A percentile compares a stretch with the other conserved stretches of the same genome.
Evolutionary conservation across 2,888 invertebrate species (phyloP).

Genomic region (Bimastos eiseni): DNA sequence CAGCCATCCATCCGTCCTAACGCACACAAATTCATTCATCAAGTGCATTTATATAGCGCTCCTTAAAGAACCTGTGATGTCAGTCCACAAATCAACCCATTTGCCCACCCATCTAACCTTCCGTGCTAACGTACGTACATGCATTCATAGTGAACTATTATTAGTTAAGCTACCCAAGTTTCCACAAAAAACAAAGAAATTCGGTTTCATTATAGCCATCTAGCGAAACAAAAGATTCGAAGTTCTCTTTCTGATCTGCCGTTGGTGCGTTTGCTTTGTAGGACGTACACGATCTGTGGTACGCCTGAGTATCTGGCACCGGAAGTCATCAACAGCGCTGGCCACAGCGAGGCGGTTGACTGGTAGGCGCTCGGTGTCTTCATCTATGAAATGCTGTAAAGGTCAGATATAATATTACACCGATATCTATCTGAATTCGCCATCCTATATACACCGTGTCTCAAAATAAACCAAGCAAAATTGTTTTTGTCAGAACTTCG

Average conservation of each 20-base stretch:
- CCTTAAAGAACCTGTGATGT: too few species aligned
- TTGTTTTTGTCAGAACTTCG: too few species aligned
- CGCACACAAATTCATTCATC: too few species aligned
- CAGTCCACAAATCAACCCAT: too few species aligned
- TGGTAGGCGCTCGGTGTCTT: slow-evolving; percentile 90
- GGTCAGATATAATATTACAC: slow-evolving; percentile 68
- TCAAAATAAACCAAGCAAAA: too few species aligned
- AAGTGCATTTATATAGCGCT: too few species aligned
- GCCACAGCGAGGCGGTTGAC: slow-evolving; percentile 95
- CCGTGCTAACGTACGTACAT: neutral
- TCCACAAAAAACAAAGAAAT: too few species aligned
- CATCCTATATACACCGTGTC: too few species aligned
- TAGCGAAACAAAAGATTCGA: neutral
- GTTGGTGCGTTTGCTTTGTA: slow-evolving; percentile 50
- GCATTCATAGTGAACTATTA: too few species aligned
- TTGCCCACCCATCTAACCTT: neutral
- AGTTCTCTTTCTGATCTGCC: neutral
- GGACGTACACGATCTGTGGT: slow-evolving; percentile 94
- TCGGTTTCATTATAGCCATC: neutral
- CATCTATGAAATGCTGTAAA: slow-evolving; percentile 65
- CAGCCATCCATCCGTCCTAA: neutral
- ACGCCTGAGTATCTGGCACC: slow-evolving; percentile 93
- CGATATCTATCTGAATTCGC: slow-evolving; percentile 69
- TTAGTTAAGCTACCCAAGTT: too few species aligned
- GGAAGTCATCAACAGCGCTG: slow-evolving; percentile 94